Percentiles rank a stretch among this genome's conserved stretches.
These are phyloP conservation scores for Sphenodon punctatus DNA, from an alignment of 2,797 vertebrate genomes.

Conservation along the genomic window DNA sequence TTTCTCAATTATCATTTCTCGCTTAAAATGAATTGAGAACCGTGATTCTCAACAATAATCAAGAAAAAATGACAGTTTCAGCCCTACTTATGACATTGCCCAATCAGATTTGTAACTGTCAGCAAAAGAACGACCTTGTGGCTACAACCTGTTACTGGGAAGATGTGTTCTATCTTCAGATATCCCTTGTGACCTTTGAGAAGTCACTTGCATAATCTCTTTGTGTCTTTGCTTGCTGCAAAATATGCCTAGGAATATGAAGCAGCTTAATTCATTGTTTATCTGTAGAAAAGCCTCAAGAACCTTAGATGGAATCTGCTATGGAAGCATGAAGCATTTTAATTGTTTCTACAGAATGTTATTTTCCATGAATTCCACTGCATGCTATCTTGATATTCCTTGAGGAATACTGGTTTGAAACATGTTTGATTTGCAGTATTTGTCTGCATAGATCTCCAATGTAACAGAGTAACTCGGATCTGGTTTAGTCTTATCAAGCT, in stretches of 20 bases:
- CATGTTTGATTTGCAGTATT: neutral
- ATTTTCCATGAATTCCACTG: neutral
- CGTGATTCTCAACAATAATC: too few species aligned
- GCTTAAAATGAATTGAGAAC: too few species aligned
- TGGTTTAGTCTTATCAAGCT: neutral
- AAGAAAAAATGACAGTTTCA: too few species aligned
- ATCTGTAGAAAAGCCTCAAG: neutral
- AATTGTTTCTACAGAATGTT: neutral
- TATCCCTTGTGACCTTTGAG: neutral
- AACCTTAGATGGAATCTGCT: rapidly evolving
- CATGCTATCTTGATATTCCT: neutral
- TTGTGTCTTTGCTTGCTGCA: neutral
- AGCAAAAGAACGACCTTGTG: neutral
- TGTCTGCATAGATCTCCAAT: neutral
- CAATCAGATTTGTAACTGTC: neutral
- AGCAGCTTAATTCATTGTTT: neutral
- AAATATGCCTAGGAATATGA: neutral
- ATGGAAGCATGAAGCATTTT: too few species aligned
- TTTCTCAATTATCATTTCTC: too few species aligned
- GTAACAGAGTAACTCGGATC: neutral
- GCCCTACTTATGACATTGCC: too few species aligned
- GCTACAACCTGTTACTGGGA: too few species aligned
- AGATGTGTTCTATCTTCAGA: too few species aligned
- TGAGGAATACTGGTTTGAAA: neutral
- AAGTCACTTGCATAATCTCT: neutral